Evolutionary conservation across 2,888 invertebrate species (phyloP), one percentile per base, ranked within the genome.

Genomic region (Buathra laborator): DNA sequence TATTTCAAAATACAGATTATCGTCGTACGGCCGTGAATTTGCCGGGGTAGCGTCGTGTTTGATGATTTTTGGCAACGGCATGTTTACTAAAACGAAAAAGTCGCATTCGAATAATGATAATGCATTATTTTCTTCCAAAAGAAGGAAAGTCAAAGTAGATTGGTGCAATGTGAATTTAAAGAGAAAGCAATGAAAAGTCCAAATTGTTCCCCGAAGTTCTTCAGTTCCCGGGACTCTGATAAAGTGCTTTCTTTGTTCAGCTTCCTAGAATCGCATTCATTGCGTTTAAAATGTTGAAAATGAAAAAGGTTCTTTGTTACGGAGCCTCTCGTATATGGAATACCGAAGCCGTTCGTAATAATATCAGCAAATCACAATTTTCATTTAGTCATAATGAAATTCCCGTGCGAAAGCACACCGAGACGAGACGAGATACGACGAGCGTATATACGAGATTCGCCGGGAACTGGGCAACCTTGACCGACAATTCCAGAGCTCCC

Each of bases 381-480:
- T 83, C 48, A 74, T 78, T 68, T 62, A 6, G 43, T 79, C 62
- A n/a, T 19, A 81, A 77, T 44, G 71, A 51, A 24, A 51, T n/a
- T 48, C 43, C 5, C 51, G 64, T 43, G 43, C 14, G 72, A 19
- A 51, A 76, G 14, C 43, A 24, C 12, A 48, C 12, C n/a, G 59
- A 12, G 29, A 12, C 16, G 16, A 14, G 32, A 48, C 29, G 44
- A 44, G 77, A 77, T 68, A 59, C 56, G 44, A 56, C 32, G 64
- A 12, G 37, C 12, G 62, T 51, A 53, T 29, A 29, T 66, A 62
- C 7, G 66, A 76, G 19, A 66, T 72, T 79, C 71, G 37, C 75
- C 79, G 76, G 79, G 82, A 85, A 85, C 79, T 62, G 85, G 82
- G 76, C 82, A 85, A 85, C 85, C 85, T 85, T 85, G 85, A 85